These are phyloP conservation scores for Pollimyrus isidori DNA, from an alignment of 2,113 vertebrate species.

Conservation along the genomic window DNA sequence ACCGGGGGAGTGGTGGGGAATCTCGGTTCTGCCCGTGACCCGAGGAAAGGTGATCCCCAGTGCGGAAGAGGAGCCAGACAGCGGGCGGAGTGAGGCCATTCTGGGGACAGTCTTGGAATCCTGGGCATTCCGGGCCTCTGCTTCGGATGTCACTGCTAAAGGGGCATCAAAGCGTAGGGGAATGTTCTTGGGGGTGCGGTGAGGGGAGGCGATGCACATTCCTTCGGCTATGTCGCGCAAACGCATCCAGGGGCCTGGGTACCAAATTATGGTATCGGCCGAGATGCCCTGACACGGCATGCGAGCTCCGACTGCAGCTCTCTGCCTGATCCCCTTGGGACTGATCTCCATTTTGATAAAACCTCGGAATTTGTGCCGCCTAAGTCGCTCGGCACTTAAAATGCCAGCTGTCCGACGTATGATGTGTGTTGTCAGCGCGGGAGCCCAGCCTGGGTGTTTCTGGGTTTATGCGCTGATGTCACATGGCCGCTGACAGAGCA, in stretches of 20 bases:
- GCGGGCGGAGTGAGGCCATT: not conserved
- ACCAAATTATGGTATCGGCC: not conserved
- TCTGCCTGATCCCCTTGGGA: not conserved
- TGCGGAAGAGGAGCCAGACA: not conserved
- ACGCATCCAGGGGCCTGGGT: not conserved
- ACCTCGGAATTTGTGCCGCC: not conserved
- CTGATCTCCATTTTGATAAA: not conserved
- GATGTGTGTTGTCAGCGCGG: not conserved
- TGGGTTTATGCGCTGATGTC: not conserved
- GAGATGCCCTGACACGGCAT: not conserved
- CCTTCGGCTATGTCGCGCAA: not conserved
- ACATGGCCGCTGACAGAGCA: not conserved
- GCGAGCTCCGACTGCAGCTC: not conserved
- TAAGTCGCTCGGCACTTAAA: not conserved
- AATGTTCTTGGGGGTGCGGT: not conserved
- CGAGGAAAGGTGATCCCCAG: not conserved
- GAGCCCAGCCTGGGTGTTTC: not conserved
- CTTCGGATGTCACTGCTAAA: not conserved
- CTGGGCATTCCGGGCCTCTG: not conserved
- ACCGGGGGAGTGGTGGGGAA: not conserved
- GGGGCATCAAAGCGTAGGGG: not conserved
- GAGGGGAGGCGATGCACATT: not conserved
- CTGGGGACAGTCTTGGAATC: not conserved
- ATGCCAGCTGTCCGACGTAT: not conserved
- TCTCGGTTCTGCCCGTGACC: not conserved